Percentiles rank a stretch among this genome's conserved stretches.
Conservation (phyloP, 2,888 invertebrate species). For the Cremastobaeus sp. region DNA sequence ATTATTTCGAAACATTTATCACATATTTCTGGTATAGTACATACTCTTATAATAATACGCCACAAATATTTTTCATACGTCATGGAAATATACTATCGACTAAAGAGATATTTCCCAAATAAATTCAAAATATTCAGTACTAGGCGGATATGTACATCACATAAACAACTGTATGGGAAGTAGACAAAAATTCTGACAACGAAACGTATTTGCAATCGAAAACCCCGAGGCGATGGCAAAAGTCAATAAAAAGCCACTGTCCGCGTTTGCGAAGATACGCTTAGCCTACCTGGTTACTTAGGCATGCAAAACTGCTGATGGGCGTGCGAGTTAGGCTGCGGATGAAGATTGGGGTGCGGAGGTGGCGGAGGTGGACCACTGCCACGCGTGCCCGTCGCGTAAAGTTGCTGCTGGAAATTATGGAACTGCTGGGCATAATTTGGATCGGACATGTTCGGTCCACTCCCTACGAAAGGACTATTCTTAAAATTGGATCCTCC, state of each 20-base stretch:
- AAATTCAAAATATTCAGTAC: too few species aligned
- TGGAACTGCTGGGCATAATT: constrained; percentile 97
- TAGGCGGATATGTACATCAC: too few species aligned
- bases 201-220: too few species aligned
- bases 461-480: constrained; percentile 87
- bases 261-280: constrained; percentile 13
- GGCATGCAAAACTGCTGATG: constrained; percentile 79
- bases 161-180: too few species aligned
- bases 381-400: constrained; percentile 89
- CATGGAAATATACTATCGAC: too few species aligned
- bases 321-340: constrained; percentile 75
- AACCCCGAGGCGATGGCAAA: background rate
- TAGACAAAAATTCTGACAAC: background rate
- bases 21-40: too few species aligned
- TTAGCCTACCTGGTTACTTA: constrained; percentile 69
- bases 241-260: constrained; percentile 29
- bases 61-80: too few species aligned
- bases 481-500: constrained; percentile 84
- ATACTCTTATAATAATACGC: too few species aligned
- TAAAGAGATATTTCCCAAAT: too few species aligned
- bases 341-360: constrained; percentile 75
- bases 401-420: constrained; percentile 96
- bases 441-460: constrained; percentile 91
- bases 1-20: too few species aligned
- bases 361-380: constrained; percentile 75